phyloP scores from a whole-genome alignment of 2,797 vertebrate genomes.

The Sebastes cheni region DNA sequence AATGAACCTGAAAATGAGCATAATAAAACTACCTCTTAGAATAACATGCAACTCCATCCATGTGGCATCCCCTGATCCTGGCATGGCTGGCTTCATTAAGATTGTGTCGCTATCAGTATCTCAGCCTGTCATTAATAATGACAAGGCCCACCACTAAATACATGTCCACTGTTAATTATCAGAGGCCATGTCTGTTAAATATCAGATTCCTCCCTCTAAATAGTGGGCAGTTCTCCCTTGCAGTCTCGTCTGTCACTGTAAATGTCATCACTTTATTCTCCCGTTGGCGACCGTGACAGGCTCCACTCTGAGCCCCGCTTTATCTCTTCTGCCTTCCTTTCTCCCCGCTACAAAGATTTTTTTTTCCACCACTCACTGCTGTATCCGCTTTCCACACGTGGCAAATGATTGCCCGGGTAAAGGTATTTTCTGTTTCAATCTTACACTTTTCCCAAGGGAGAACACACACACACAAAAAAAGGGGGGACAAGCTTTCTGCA shows the following conservation, averaged over 20 bases:
- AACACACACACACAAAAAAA: constrained; percentile 66
- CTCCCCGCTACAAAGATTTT: constrained; percentile 91
- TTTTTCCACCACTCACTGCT: constrained; percentile 86
- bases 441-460: constrained; percentile 97
- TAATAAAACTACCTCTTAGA: not conserved
- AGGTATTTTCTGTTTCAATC: constrained; percentile 99
- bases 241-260: constrained; percentile 95
- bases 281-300: constrained; percentile 88
- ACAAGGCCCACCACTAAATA: constrained; percentile 87
- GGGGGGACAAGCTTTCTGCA: constrained; percentile 90
- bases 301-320: constrained; percentile 84
- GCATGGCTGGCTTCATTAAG: constrained; percentile 84
- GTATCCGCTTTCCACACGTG: constrained; percentile 98
- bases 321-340: constrained; percentile 84
- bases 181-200: constrained; percentile 92
- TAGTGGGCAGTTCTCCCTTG: constrained; percentile 85
- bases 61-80: constrained; percentile 44
- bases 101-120: constrained; percentile 80
- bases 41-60: not conserved
- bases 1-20: too few species aligned
- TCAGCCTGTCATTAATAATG: constrained; percentile 88
- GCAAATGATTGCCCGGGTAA: constrained; percentile 93
- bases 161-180: constrained; percentile 93
- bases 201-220: constrained; percentile 92
- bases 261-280: constrained; percentile 96